These are phyloP conservation scores for Sparidentex hasta DNA, from an alignment of 2,797 vertebrate genomes.

Conservation along the genomic window DNA sequence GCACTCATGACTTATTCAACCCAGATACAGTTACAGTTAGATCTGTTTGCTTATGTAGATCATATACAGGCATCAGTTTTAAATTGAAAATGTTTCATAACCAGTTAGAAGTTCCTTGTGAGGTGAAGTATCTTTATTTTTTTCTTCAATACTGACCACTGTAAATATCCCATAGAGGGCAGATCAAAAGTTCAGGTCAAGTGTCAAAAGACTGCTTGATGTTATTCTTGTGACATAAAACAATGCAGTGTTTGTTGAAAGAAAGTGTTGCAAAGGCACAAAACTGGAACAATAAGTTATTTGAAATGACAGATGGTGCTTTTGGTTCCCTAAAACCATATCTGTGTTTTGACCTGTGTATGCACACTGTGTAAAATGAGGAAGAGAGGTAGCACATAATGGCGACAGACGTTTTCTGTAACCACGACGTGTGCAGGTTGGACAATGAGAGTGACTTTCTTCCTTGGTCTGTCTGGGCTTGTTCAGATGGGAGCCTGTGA, in stretches of 20 bases:
- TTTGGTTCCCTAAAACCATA: slow-evolving; percentile 47
- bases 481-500: neutral
- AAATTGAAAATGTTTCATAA: no score
- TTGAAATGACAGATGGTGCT: slow-evolving; percentile 10
- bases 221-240: neutral
- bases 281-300: neutral
- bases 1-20: no score
- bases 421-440: slow-evolving; percentile 3
- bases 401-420: neutral
- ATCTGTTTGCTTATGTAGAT: no score
- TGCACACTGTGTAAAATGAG: slow-evolving; percentile 13
- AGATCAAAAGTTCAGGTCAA: neutral
- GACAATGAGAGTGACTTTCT: slow-evolving; percentile 18
- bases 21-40: no score
- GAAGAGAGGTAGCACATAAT: slow-evolving; percentile 11
- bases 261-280: no score
- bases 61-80: no score
- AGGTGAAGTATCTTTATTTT: neutral
- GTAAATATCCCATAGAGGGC: neutral
- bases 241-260: neutral
- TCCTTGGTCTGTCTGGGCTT: neutral
- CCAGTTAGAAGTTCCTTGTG: no score
- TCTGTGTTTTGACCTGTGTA: neutral
- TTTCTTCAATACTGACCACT: neutral
- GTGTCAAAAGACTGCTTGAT: neutral